Evolutionary conservation across 2,113 vertebrate genomes (phyloP), one percentile per base, ranked within the genome.

Genomic region (Myxocyprinus asiaticus): DNA sequence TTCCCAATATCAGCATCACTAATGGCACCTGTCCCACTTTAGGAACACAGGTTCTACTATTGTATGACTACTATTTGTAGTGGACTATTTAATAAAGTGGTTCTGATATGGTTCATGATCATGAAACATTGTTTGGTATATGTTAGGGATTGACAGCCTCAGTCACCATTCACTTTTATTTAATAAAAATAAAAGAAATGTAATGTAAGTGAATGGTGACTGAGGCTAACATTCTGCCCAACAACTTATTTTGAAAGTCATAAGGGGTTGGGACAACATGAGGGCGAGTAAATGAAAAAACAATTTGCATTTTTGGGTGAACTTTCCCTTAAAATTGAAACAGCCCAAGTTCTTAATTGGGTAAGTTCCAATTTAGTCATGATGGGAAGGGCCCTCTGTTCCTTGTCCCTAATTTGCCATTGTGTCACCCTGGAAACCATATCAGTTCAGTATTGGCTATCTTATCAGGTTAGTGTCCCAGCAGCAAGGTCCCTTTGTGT

Each of bases 391-490:
- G 59, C 53, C 66, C 66, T 47, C 81, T 55, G 61, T 70, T n/a
- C 9, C 77, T 73, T 76, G 66, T 76, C 78, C 45, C 73, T 67
- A 44, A 50, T 66, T 69, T 72, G 67, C 72, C 68, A 74, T 82
- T 87, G 81, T 89, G 85, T 89, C 81, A 82, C 86, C 85, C 14
- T 86, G 84, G 88, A 85, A 82, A 89, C 86, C 67, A 11, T 91
- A 90, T 90, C 89, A 89, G 87, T 62, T 48, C 43, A 55, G 68
- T 14, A 67, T 47, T 81, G 7, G 47, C 85, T 89, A 88, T 89
- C 88, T 91, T 93, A 92, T 93, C 91, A 86, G 66, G 8, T 55
- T 63, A 84, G 85, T 85, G 85, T 81, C 84, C 87, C 85, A 66
- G 85, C 86, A 81, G 70, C 82, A 53, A 64, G 82, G 79, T 76